These are phyloP conservation scores for Megaustenia siamemsis DNA, from an alignment of 2,888 invertebrate genomes.

Conservation along the genomic window DNA sequence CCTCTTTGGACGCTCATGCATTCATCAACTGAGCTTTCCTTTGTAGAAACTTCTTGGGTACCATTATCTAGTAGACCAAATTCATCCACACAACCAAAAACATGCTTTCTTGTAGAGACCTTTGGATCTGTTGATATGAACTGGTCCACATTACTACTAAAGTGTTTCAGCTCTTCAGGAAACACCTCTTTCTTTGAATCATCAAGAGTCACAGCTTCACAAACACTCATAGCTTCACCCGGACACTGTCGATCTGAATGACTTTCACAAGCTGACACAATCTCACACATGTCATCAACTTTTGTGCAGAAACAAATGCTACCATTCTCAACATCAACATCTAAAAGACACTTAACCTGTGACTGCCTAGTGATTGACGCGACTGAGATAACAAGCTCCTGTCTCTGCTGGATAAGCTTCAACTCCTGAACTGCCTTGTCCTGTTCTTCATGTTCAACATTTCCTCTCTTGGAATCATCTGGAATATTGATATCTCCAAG, in stretches of 20 bases:
- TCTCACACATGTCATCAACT: neutral
- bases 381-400: neutral
- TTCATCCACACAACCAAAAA: neutral
- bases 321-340: slow-evolving; percentile 3
- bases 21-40: too few species aligned
- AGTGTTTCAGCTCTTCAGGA: too few species aligned
- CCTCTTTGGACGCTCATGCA: too few species aligned
- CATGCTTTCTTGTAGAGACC: too few species aligned
- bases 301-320: neutral
- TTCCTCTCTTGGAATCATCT: neutral
- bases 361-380: neutral
- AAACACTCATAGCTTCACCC: neutral
- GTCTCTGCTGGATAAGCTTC: neutral
- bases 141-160: too few species aligned
- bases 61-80: too few species aligned
- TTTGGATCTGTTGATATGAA: too few species aligned
- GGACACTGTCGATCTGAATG: too few species aligned
- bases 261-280: neutral
- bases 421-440: neutral
- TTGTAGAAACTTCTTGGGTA: too few species aligned
- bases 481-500: neutral
- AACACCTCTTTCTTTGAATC: too few species aligned
- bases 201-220: too few species aligned
- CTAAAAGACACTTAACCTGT: neutral
- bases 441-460: neutral